phyloP scores from a whole-genome alignment of 2,113 vertebrate genomes.

The Manacus vitellinus region DNA sequence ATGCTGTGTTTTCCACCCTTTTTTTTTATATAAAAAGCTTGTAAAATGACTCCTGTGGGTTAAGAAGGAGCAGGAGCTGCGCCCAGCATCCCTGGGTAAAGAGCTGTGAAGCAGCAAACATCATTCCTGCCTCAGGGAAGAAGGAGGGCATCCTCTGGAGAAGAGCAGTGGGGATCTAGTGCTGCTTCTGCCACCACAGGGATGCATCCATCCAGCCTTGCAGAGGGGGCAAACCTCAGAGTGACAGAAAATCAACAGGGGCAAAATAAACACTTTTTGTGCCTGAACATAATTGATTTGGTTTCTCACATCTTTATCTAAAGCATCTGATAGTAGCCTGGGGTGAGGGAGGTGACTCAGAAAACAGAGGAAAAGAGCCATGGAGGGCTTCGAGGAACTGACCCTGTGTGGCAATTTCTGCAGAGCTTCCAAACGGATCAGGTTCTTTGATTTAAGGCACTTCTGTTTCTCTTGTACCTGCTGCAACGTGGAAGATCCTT shows the following conservation, averaged over 20 bases:
- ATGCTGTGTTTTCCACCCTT: rapidly evolving
- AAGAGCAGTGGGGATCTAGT: not conserved
- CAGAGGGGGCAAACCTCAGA: not conserved
- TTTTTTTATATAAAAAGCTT: not conserved
- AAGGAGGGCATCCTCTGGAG: not conserved
- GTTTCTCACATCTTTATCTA: not conserved
- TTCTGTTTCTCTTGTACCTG: not conserved
- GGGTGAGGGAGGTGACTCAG: not conserved
- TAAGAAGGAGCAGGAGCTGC: not conserved
- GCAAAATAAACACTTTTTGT: not conserved
- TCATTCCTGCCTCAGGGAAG: not conserved
- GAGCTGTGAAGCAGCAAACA: not conserved
- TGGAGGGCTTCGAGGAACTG: rapidly evolving
- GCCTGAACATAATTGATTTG: too few species aligned
- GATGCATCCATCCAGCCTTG: not conserved
- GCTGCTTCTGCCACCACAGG: not conserved
- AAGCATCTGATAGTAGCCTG: not conserved
- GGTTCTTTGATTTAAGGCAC: not conserved
- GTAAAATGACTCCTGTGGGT: not conserved
- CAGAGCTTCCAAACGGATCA: not conserved
- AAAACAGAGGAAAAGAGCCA: not conserved
- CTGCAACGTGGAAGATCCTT: not conserved
- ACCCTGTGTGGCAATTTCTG: not conserved
- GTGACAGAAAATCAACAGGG: not conserved
- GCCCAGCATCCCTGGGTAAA: rapidly evolving